Conservation (phyloP, 2,797 vertebrate species). For the Pogonophryne albipinna region DNA sequence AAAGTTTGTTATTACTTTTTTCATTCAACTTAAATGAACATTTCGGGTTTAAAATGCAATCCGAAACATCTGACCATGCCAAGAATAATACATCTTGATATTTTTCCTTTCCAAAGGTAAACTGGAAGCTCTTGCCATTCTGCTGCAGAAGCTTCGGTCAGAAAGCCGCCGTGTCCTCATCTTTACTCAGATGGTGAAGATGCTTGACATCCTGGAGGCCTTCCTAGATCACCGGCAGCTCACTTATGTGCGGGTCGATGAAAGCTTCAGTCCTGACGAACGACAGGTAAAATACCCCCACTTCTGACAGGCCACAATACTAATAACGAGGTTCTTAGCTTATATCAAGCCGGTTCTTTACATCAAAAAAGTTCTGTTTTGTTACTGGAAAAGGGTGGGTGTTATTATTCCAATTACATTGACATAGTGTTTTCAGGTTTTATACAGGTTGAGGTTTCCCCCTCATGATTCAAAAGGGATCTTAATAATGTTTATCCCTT, state of each 20-base stretch:
- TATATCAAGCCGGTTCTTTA: not conserved
- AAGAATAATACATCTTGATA: not conserved
- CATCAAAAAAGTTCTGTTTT: not conserved
- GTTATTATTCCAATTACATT: not conserved
- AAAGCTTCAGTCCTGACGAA: conserved; percentile 90
- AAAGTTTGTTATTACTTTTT: not conserved
- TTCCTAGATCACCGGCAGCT: conserved; percentile 93
- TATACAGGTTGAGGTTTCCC: not conserved
- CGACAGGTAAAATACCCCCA: conserved; percentile 85
- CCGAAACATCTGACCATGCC: not conserved
- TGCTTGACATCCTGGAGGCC: conserved; percentile 91
- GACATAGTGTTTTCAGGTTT: not conserved
- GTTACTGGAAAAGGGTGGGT: not conserved
- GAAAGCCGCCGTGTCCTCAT: conserved; percentile 95
- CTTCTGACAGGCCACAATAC: not conserved
- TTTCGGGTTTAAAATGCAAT: not conserved
- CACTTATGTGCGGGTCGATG: conserved; percentile 94
- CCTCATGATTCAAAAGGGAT: not conserved
- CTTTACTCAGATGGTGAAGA: conserved; percentile 91
- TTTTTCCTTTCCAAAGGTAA: conserved; percentile 86
- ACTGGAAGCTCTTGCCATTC: conserved; percentile 93
- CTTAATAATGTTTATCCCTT: not conserved
- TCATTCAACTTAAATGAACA: not conserved
- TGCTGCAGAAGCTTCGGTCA: conserved; percentile 93
- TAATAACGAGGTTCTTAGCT: not conserved